Evolutionary conservation across 1,140 invertebrate genomes (phyloP).

Genomic region (Bombus superbus): DNA sequence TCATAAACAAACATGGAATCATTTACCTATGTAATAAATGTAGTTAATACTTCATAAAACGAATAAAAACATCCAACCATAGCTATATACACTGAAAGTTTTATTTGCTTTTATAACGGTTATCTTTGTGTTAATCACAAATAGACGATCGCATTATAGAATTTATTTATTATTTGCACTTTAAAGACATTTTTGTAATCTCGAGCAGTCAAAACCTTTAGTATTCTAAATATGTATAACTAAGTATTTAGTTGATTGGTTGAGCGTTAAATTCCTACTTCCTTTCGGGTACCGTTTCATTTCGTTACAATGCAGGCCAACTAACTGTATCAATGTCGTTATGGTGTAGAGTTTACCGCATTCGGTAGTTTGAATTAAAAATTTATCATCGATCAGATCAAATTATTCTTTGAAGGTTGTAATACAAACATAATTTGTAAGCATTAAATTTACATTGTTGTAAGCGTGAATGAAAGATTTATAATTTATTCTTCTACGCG

Average conservation of each 20-base stretch:
- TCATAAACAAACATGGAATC: conserved; percentile 60
- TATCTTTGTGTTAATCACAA: background rate
- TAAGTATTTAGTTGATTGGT: background rate
- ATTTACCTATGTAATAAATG: conserved; percentile 77
- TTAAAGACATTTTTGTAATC: background rate
- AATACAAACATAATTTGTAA: background rate
- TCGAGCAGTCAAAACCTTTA: background rate
- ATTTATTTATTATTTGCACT: background rate
- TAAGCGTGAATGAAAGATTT: background rate
- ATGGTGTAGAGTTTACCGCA: too few species aligned
- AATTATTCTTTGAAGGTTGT: background rate
- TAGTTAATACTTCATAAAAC: conserved; percentile 70
- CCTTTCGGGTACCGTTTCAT: background rate
- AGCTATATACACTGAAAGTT: background rate
- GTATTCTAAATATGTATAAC: background rate
- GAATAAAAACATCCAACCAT: conserved; percentile 62
- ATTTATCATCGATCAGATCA: background rate
- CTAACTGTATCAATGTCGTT: background rate
- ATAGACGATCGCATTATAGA: background rate
- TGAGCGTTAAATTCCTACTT: background rate
- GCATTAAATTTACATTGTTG: background rate
- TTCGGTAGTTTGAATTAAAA: background rate
- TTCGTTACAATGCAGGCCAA: background rate
- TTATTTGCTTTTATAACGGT: background rate
- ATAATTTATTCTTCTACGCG: background rate